Evolutionary conservation across 2,888 invertebrate species (phyloP).

Genomic region (Dioctria linearis): DNA sequence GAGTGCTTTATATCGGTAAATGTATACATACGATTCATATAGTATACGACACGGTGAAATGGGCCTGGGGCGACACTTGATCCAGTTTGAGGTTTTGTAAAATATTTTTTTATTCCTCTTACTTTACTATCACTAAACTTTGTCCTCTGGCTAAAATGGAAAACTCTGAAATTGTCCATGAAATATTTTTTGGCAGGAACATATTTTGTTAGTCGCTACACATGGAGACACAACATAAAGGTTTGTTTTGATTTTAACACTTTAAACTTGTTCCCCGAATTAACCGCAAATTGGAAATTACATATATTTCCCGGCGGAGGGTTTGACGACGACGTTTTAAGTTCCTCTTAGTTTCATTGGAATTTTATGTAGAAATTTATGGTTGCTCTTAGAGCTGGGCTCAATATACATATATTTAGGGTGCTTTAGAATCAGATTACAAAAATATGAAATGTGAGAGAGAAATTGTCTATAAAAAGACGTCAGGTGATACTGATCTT

Average conservation of each 20-base stretch:
- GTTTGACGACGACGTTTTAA: no score
- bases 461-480: no score
- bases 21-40: no score
- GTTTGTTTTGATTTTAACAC: constrained; percentile 1
- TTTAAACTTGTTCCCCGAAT: constrained; percentile 11
- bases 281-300: no score
- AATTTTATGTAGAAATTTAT: no score
- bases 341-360: no score
- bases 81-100: constrained; percentile 33
- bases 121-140: constrained; percentile 2
- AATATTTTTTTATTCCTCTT: neutral
- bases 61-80: constrained; percentile 38
- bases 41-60: neutral
- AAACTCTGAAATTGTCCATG: constrained; percentile 8
- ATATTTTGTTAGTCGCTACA: constrained; percentile 5
- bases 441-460: no score
- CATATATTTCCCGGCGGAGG: no score
- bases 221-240: neutral
- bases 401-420: no score
- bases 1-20: constrained; percentile 7
- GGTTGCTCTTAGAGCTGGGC: no score
- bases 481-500: no score
- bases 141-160: constrained; percentile 35
- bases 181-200: constrained; percentile 37
- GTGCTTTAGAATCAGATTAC: no score